phyloP scores from a whole-genome alignment of 2,113 vertebrate species.

The Notarius quadriscutis region DNA sequence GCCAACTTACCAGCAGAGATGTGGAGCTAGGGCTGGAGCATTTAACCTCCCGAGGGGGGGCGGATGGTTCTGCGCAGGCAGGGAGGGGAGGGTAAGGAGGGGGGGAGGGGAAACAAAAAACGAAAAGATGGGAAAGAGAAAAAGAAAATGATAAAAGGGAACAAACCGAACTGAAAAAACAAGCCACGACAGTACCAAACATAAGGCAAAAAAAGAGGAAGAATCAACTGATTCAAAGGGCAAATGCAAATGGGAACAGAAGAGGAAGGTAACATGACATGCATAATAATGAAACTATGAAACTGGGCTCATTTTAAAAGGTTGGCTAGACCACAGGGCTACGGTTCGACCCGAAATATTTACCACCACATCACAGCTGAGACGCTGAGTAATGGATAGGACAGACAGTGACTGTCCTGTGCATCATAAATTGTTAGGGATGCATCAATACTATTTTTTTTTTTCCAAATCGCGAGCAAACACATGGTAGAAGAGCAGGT shows the following conservation, averaged over 20 bases:
- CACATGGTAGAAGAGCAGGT: not conserved
- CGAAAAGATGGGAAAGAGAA: constrained; percentile 95
- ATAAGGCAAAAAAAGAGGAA: constrained; percentile 32
- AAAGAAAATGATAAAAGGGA: constrained; percentile 82
- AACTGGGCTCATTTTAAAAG: not conserved
- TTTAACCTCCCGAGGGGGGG: constrained; percentile 97
- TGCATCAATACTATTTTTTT: not conserved
- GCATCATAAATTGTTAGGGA: not conserved
- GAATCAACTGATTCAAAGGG: constrained; percentile 48
- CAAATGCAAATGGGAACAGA: constrained; percentile 66
- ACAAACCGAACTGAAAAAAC: constrained; percentile 62
- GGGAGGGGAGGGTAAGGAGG: constrained; percentile 58
- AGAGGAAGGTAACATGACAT: constrained; percentile 53
- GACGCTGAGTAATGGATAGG: not conserved
- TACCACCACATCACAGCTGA: not conserved
- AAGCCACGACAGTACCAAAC: constrained; percentile 52
- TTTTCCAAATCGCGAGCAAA: not conserved
- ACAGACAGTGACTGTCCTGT: not conserved
- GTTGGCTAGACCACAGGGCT: not conserved
- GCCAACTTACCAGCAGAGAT: constrained; percentile 98
- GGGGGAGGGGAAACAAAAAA: constrained; percentile 68
- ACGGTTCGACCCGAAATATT: not conserved
- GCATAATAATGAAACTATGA: constrained; percentile 70
- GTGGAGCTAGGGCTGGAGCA: constrained; percentile 95
- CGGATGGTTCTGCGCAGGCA: constrained; percentile 91